A percentile compares a stretch with the other conserved stretches of the same genome.
phyloP scores from a whole-genome alignment of 2,888 invertebrate genomes.

The Drosophila nr. perissopoda region DNA sequence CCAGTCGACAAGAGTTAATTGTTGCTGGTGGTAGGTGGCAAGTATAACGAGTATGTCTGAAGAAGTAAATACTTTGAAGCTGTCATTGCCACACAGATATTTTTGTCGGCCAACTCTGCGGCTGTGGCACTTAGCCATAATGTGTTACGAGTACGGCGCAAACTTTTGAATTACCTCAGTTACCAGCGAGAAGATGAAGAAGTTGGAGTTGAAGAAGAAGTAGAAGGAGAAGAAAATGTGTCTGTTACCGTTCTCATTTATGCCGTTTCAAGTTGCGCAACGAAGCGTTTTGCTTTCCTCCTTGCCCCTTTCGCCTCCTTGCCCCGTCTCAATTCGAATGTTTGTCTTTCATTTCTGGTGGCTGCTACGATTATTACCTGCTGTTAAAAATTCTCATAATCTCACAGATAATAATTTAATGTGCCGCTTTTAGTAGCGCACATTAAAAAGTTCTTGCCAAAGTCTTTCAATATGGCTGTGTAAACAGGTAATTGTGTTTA shows the following conservation, averaged over 20 bases:
- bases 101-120: slow-evolving; percentile 20
- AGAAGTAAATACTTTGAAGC: slow-evolving; percentile 66
- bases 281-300: slow-evolving; percentile 54
- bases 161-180: slow-evolving; percentile 81
- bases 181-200: slow-evolving; percentile 34
- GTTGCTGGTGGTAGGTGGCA: slow-evolving; percentile 48
- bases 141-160: slow-evolving; percentile 65
- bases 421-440: slow-evolving; percentile 71
- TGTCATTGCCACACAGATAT: slow-evolving; percentile 75
- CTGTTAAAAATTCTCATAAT: slow-evolving; percentile 79
- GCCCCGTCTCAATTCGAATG: slow-evolving; percentile 40
- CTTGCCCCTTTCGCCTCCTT: not conserved
- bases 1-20: slow-evolving; percentile 62
- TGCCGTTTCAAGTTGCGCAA: slow-evolving; percentile 80
- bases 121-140: slow-evolving; percentile 66
- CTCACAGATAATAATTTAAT: slow-evolving; percentile 81
- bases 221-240: slow-evolving; percentile 22
- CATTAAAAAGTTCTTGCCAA: slow-evolving; percentile 78
- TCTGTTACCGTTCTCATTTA: slow-evolving; percentile 72
- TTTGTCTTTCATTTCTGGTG: slow-evolving; percentile 73
- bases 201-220: slow-evolving; percentile 9
- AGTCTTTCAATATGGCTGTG: slow-evolving; percentile 64
- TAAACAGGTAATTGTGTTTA: slow-evolving; percentile 78
- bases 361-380: slow-evolving; percentile 80
- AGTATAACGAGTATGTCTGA: slow-evolving; percentile 48